Conservation (phyloP, 2,113 vertebrate species). For the Triplophysa siluroides region DNA sequence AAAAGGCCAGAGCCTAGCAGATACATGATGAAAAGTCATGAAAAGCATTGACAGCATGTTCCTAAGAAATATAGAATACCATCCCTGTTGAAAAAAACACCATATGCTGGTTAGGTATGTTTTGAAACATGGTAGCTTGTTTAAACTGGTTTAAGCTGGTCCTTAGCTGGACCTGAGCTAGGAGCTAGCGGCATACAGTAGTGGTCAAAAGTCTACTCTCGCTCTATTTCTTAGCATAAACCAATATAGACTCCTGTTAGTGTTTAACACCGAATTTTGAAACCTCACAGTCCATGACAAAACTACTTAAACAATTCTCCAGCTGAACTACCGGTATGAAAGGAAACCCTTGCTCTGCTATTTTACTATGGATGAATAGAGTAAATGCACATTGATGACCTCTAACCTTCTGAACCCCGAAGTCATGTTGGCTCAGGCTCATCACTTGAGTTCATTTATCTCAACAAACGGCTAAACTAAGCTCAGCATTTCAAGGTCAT, state of each 20-base stretch:
- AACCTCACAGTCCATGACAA: constrained; percentile 34
- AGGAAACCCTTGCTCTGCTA: not conserved
- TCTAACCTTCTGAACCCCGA: constrained; percentile 8
- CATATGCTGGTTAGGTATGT: no score
- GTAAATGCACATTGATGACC: constrained; percentile 37
- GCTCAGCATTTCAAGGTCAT: not conserved
- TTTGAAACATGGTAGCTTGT: no score
- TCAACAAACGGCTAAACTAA: not conserved
- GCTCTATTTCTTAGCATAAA: not conserved
- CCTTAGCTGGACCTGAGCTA: no score
- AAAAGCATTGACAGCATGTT: constrained; percentile 10
- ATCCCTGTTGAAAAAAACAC: no score
- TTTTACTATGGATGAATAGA: constrained; percentile 26
- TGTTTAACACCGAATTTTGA: not conserved
- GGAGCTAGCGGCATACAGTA: no score
- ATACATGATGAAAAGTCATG: constrained; percentile 39
- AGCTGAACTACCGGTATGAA: constrained; percentile 64
- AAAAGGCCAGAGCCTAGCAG: constrained; percentile 21
- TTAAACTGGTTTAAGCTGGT: no score
- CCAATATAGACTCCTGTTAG: not conserved
- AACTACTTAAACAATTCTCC: constrained; percentile 61
- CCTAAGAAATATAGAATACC: no score
- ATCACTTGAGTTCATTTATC: not conserved
- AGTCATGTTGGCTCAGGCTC: constrained; percentile 8
- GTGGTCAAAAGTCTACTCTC: constrained; percentile 10